Evolutionary conservation across 1,140 invertebrate genomes (phyloP), one percentile per base, ranked within the genome.

Genomic region (Bombus pyrosoma): DNA sequence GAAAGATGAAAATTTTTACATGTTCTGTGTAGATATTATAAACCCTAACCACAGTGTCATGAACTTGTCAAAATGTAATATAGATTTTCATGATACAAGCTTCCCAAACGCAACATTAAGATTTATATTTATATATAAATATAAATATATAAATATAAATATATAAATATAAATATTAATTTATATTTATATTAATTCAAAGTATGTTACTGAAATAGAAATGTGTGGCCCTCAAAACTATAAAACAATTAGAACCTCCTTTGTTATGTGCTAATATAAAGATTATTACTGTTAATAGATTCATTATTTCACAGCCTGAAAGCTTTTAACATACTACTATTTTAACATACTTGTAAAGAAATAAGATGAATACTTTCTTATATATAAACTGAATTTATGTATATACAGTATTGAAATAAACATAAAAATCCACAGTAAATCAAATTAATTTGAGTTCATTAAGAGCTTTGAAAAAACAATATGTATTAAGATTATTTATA

Each of bases 1-100:
- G 89, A 94, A 93, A 93, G 87, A 91, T 87, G 83, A 90, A 79
- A 88, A 87, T 92, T 86, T 64, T 83, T 86, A 91, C 89, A 90
- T 88, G 89, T 89, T 86, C 80, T 78, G 86, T 85, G 83, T 91
- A 90, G 88, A 89, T 84, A 84, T 91, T 83, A 85, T 83, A 91
- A 85, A 81, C 68, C 88, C 76, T 89, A 89, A 82, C 28, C 37
- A 79, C 69, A 84, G 41, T 88, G n/a, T 80, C 79, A 82, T 87
- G 66, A 81, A 78, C 25, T 86, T 28, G 79, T 75, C 37, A n/a
- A 39, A 78, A 74, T 74, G 37, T 47, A 81, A 83, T 74, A 74
- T 66, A 32, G 5, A 62, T 72, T 77, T 59, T 22, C n/a, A 6
- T 81, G 53, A 83, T 87, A 86, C 90, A 92, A 91, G 91, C 92